Evolutionary conservation across 2,113 vertebrate species (phyloP), one percentile per base, ranked within the genome.

Genomic region (Mola mola): DNA sequence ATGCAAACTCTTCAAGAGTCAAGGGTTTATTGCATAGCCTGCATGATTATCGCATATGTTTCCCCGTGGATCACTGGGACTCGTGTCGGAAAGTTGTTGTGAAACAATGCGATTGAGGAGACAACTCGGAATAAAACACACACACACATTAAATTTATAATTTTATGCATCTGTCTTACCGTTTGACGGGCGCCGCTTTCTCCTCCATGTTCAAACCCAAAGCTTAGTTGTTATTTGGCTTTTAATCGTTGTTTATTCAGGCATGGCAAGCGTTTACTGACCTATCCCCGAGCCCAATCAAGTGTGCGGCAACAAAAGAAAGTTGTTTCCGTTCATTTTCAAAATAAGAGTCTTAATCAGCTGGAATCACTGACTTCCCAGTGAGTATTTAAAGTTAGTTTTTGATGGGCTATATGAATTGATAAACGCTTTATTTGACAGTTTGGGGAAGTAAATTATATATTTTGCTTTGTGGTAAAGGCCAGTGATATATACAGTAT

Each of bases 171-270:
- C 0, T 1, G 0, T 8, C 76, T 42, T 6, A 83, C 81, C 77
- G 56, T 67, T 52, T 74, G n/a, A 56, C 56, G 0, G 5, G 9
- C 28, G 34, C 56, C 11, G 42, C 52, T 8, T 56, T 49, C 33
- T 63, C 48, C 43, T 77, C 57, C 81, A 83, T 83, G 47, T 59
- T 53, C 15, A 21, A 20, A 15, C 26, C 44, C 15, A 5, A 7
- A 15, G 2, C 65, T 1, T 29, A 53, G 13, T n/a, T 4, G 15
- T 11, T 19, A 6, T 0, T 33, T 42, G 0, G 8, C 22, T 12
- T 29, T 5, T 34, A 15, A 20, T 21, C 17, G 0, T n/a, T 43
- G 31, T 46, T 60, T 58, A 12, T 21, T 12, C 24, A 4, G 2
- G 20, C 17, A n/a, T 10, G 28, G n/a, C 7, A 1, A 20, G 19